Base-by-base conservation (phyloP, 2,113 vertebrate genomes). In the Burhinus bistriatus region DNA sequence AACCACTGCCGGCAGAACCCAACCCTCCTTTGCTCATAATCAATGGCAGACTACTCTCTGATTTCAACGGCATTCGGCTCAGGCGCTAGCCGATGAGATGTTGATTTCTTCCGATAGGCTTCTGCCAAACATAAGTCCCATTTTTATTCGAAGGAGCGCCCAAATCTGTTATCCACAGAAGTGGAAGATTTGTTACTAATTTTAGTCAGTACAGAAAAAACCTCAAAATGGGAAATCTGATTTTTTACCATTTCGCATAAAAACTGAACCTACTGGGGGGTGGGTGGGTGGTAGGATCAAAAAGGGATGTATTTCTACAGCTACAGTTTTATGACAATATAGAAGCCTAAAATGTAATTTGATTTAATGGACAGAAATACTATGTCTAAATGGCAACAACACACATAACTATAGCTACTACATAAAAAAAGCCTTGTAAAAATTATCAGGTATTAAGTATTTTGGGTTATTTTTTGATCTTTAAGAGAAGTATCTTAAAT, bases 381-480 rank as follows among this genome's bases (percentile, higher is more conserved):
- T 83, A 55, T 8, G 51, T 62, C 93, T 76, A 91, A 92, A 80
- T 45, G 34, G 45, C 84, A 95, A 72, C 55, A 75, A 79, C 51
- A 59, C 36, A 76, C 1, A 0, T 51, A 95, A 83, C 87, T 91
- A 91, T 8, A 80, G 62, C 70, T 83, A 88, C 42, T 47, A 76
- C 40, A 44, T 54, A 12, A 91, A 93, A 93, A 89, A 92, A 82
- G 49, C 54, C 61, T 65, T 58, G 34, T 27, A 93, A 93, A 93
- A 96, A 92, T 82, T 25, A 94, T 4, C 8, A 82, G 2, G 3
- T 58, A 32, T 51, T 55, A 71, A 58, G 70, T 79, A 93, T 59
- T 40, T 70, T 76, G 91, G 36, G 51, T 96, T 93, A 92, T 82
- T 91, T 96, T 96, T 83, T 82, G 38, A 96, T 87, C 84, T 91